Conservation (phyloP, 2,888 invertebrate genomes). For the Mayetiola destructor region DNA sequence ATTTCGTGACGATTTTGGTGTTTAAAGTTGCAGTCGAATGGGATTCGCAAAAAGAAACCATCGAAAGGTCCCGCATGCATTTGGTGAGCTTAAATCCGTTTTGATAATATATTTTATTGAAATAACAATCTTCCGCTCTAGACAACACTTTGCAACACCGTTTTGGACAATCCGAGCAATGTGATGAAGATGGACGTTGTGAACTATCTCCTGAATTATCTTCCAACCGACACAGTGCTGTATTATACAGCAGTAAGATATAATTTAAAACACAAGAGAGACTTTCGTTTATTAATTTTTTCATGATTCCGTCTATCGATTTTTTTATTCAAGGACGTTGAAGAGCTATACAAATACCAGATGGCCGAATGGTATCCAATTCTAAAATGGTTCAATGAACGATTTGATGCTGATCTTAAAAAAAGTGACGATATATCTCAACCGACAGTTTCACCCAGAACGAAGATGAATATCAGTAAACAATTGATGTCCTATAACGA, state of each 20-base stretch:
- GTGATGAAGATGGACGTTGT: slow-evolving; percentile 60
- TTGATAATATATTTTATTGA: slow-evolving; percentile 19
- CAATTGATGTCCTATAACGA: slow-evolving; percentile 72
- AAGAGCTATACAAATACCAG: slow-evolving; percentile 62
- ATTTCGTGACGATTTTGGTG: neutral
- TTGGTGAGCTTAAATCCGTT: slow-evolving; percentile 42
- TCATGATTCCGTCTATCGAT: neutral
- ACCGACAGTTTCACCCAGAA: slow-evolving; percentile 49
- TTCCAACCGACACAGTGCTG: slow-evolving; percentile 69
- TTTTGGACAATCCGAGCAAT: slow-evolving; percentile 82
- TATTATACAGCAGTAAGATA: slow-evolving; percentile 55
- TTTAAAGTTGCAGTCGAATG: slow-evolving; percentile 77
- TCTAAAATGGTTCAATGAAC: slow-evolving; percentile 75
- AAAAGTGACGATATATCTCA: slow-evolving; percentile 56
- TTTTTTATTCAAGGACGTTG: slow-evolving; percentile 45
- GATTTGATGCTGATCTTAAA: slow-evolving; percentile 55
- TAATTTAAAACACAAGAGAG: neutral
- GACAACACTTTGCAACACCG: slow-evolving; percentile 81
- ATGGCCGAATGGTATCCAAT: slow-evolving; percentile 77
- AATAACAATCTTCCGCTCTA: slow-evolving; percentile 32
- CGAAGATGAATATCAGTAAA: slow-evolving; percentile 52
- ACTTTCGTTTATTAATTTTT: neutral
- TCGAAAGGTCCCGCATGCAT: slow-evolving; percentile 75
- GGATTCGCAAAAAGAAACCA: slow-evolving; percentile 67
- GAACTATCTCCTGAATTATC: slow-evolving; percentile 60